phyloP scores from a whole-genome alignment of 35 echinoderm and acorn worm species.

The Lytechinus variegatus region DNA sequence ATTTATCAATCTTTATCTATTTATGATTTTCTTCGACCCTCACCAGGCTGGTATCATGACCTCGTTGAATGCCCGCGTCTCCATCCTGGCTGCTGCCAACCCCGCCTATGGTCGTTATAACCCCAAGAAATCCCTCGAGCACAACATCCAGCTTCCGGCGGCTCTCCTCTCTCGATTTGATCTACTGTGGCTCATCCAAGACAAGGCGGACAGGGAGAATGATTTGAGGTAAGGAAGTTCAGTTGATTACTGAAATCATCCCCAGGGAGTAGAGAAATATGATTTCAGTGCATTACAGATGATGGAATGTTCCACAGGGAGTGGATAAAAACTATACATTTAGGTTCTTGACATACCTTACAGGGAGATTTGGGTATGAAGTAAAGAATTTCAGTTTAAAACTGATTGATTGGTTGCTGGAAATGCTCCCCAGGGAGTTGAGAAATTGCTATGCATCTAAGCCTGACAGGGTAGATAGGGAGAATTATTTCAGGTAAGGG shows the following conservation, averaged over 20 bases:
- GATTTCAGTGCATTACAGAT: no score
- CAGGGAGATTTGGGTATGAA: no score
- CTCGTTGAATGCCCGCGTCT: constrained; percentile 92
- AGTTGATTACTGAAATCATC: no score
- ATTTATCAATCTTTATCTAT: no score
- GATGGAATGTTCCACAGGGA: no score
- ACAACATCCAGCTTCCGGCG: constrained; percentile 96
- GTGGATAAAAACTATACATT: no score
- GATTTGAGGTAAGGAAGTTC: constrained; percentile 74
- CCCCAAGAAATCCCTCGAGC: constrained; percentile 97
- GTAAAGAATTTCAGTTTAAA: not conserved
- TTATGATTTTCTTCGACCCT: not conserved
- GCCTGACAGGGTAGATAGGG: constrained; percentile 88
- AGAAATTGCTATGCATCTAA: no score
- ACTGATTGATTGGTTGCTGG: no score
- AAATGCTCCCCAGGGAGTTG: no score
- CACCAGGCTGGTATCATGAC: constrained; percentile 98
- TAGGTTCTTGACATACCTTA: no score
- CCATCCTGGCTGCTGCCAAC: constrained; percentile 98
- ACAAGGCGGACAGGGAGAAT: constrained; percentile 98
- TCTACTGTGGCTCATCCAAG: constrained; percentile 95
- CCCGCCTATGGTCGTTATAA: constrained; percentile 98
- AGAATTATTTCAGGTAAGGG: constrained; percentile 73
- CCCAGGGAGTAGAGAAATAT: no score
- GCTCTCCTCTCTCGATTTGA: constrained; percentile 97